Percentiles rank a stretch among this genome's conserved stretches.
Conservation (phyloP, 2,888 invertebrate genomes). For the Rhodophaea formosa region DNA sequence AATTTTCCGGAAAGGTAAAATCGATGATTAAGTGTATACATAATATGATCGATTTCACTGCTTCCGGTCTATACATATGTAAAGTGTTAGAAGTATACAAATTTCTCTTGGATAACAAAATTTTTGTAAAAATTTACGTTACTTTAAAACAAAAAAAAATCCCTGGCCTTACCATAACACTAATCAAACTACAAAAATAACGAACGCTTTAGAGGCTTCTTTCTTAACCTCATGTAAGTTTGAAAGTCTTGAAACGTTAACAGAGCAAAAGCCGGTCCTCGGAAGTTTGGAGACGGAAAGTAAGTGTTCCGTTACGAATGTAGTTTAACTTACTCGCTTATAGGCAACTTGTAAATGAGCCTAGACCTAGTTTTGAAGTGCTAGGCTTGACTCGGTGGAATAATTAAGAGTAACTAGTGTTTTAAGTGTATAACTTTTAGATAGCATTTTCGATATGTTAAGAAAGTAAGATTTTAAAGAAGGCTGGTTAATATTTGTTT, state of each 20-base stretch:
- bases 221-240: not conserved
- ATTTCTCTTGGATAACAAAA: too few relatives aligned
- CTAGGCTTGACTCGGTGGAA: not conserved
- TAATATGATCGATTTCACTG: too few relatives aligned
- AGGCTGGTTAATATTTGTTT: too few relatives aligned
- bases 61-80: too few relatives aligned
- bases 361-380: not conserved
- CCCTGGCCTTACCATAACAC: too few relatives aligned
- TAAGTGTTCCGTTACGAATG: slow-evolving; percentile 12
- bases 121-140: too few relatives aligned
- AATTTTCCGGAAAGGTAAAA: too few relatives aligned
- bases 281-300: slow-evolving; percentile 5
- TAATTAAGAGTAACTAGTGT: not conserved
- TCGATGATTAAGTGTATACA: too few relatives aligned
- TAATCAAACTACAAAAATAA: not conserved
- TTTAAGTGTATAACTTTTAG: not conserved
- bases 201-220: not conserved
- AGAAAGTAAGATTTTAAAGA: too few relatives aligned
- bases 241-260: not conserved
- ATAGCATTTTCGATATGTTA: too few relatives aligned
- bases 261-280: slow-evolving; percentile 5
- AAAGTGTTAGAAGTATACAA: too few relatives aligned
- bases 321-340: slow-evolving; percentile 12
- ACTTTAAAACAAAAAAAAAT: too few relatives aligned
- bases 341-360: not conserved